Conservation (phyloP, 92 coral and sea anemone species). For the Porites evermanni region DNA sequence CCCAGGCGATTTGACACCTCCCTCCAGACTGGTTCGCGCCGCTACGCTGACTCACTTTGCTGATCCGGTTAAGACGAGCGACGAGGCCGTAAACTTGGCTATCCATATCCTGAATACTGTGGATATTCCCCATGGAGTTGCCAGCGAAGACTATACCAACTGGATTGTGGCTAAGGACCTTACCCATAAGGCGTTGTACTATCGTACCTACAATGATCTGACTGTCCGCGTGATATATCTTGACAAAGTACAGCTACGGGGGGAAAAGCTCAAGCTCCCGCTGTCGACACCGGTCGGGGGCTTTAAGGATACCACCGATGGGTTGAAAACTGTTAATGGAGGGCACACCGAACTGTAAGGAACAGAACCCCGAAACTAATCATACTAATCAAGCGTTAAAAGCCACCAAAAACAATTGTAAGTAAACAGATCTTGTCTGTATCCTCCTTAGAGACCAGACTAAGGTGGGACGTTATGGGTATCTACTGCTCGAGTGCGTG, state of each 20-base stretch:
- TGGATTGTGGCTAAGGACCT: conserved; percentile 49
- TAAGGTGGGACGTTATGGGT: no score
- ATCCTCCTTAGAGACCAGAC: no score
- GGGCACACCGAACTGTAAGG: conserved; percentile 8
- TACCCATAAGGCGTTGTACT: conserved; percentile 17
- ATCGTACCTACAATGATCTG: conserved; percentile 38
- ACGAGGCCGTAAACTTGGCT: conserved; percentile 31
- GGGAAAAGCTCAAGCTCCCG: conserved; percentile 15
- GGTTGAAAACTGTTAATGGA: not conserved
- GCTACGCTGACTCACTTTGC: conserved; percentile 9
- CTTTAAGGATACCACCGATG: conserved; percentile 10
- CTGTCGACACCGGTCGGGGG: not conserved
- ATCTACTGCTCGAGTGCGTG: no score
- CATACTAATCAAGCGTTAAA: not conserved
- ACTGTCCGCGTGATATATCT: conserved; percentile 44
- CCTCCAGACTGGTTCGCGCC: conserved; percentile 32
- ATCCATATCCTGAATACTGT: conserved; percentile 31
- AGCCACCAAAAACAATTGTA: not conserved
- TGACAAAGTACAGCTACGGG: not conserved
- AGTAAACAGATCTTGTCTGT: not conserved
- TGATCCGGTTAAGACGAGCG: not conserved
- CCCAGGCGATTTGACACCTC: conserved; percentile 45
- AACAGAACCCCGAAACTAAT: not conserved
- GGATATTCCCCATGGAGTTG: conserved; percentile 29
- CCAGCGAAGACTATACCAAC: conserved; percentile 14